These are phyloP conservation scores for Megalops atlanticus DNA, from an alignment of 2,113 vertebrate genomes.

Conservation along the genomic window DNA sequence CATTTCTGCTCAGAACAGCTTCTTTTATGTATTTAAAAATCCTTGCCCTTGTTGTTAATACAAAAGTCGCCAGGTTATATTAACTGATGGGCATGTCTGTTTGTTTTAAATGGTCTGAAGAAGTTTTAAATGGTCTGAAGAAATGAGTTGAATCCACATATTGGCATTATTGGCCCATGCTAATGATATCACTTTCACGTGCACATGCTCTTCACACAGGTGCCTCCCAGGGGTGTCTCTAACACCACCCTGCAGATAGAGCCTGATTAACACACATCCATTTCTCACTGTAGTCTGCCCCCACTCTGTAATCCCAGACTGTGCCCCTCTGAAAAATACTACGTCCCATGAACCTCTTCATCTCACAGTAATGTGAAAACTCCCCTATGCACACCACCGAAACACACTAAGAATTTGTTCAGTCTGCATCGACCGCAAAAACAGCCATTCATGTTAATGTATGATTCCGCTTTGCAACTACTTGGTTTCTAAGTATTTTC, in stretches of 20 bases:
- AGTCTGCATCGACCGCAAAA: neutral
- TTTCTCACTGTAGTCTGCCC: constrained; percentile 31
- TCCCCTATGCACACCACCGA: constrained; percentile 13
- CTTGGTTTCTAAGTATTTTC: neutral
- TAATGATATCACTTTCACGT: no score
- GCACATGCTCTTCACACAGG: no score
- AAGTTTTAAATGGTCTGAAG: no score
- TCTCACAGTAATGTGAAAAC: constrained; percentile 36
- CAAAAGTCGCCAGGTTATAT: no score
- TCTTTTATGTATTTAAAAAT: no score
- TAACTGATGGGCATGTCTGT: no score
- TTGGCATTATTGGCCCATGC: no score
- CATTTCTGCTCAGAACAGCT: neutral
- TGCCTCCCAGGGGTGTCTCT: no score
- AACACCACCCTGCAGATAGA: constrained; percentile 22
- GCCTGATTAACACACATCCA: neutral
- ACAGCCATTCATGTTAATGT: neutral
- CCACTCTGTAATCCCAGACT: constrained; percentile 31
- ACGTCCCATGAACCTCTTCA: constrained; percentile 32
- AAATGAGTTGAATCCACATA: no score
- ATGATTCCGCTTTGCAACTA: neutral
- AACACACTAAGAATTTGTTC: constrained; percentile 12
- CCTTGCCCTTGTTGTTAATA: no score
- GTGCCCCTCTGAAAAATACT: constrained; percentile 27
- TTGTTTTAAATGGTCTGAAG: no score